phyloP scores from a whole-genome alignment of 2,113 vertebrate species.

The Cromileptes altivelis region DNA sequence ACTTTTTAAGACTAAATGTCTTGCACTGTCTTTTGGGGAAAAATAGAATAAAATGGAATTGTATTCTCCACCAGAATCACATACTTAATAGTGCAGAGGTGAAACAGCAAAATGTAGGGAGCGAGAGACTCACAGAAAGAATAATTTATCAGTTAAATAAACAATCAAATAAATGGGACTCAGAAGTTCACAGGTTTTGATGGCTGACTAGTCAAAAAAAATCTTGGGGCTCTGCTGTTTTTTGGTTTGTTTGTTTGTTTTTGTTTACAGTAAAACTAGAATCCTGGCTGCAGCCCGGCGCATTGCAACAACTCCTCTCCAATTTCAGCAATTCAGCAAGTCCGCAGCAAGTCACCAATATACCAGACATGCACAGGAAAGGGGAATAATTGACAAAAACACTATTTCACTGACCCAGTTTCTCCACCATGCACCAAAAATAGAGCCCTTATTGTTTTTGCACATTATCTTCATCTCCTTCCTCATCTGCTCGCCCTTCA shows the following conservation, averaged over 20 bases:
- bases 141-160: no score
- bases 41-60: no score
- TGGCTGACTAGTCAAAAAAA: background rate
- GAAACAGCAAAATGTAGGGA: no score
- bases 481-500: background rate
- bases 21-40: no score
- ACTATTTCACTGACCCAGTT: conserved; percentile 27
- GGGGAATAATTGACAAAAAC: conserved; percentile 18
- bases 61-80: no score
- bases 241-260: background rate
- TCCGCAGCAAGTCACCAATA: background rate
- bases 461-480: conserved; percentile 19
- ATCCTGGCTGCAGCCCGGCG: background rate
- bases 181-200: no score
- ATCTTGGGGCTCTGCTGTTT: background rate
- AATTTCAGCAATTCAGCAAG: background rate
- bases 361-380: conserved; percentile 7
- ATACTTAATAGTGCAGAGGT: no score
- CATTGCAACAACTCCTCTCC: background rate
- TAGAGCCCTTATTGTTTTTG: conserved; percentile 9
- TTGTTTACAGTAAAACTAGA: background rate
- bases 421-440: background rate
- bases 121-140: no score
- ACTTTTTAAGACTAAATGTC: background rate
- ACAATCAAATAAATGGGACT: no score